Evolutionary conservation across 2,113 vertebrate species (phyloP).

Genomic region (Diphyllodes magnificus): DNA sequence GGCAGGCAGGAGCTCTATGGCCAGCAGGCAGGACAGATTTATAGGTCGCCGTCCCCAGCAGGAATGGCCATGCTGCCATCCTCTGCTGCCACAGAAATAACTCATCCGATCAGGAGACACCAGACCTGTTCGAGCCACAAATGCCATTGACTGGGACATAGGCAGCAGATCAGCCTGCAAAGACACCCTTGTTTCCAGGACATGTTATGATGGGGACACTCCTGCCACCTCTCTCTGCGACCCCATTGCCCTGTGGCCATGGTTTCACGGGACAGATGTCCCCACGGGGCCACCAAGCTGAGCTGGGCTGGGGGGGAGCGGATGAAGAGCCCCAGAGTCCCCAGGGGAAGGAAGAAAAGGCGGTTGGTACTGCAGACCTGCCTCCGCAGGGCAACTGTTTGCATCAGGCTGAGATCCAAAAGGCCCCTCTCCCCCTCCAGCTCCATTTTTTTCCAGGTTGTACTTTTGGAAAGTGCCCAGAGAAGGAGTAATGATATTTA

Average conservation of each 20-base stretch:
- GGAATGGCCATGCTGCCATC: background rate
- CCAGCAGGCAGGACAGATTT: background rate
- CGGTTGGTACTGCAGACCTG: rapidly evolving
- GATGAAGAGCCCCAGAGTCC: background rate
- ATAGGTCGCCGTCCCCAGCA: background rate
- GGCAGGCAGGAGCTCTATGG: background rate
- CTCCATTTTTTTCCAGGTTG: constrained; percentile 32
- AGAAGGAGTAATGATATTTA: constrained; percentile 18
- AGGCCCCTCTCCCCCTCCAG: background rate
- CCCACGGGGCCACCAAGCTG: background rate
- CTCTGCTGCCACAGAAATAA: constrained; percentile 13
- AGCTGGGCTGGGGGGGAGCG: rapidly evolving
- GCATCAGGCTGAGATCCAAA: background rate
- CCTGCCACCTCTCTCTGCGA: background rate
- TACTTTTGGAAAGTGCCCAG: constrained; percentile 29
- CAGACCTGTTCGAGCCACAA: background rate
- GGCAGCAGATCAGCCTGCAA: background rate
- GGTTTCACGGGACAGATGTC: background rate
- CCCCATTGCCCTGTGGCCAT: background rate
- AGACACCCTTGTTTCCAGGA: background rate
- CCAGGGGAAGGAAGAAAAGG: background rate
- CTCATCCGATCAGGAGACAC: background rate
- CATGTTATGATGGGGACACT: background rate
- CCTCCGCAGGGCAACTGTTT: background rate
- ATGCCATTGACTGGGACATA: background rate